Conservation (phyloP, 2,888 invertebrate genomes). For the Chironomus riparius region DNA sequence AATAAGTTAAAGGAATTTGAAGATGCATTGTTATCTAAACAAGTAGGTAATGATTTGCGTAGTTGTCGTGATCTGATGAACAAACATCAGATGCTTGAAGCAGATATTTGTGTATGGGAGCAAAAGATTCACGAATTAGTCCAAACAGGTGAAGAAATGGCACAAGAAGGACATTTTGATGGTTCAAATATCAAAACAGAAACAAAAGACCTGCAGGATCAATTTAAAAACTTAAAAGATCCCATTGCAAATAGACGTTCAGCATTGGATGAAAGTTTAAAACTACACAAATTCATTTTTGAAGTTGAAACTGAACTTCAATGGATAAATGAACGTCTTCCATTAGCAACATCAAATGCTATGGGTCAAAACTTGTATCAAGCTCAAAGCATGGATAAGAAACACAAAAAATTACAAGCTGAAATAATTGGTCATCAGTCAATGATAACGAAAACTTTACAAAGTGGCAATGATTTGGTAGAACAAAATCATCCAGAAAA, state of each 20-base stretch:
- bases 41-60: slow-evolving; percentile 80
- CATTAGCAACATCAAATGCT: slow-evolving; percentile 64
- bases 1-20: slow-evolving; percentile 80
- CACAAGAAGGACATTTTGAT: slow-evolving; percentile 91
- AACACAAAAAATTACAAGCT: slow-evolving; percentile 84
- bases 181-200: slow-evolving; percentile 73
- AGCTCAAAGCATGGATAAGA: slow-evolving; percentile 84
- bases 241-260: slow-evolving; percentile 63
- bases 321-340: slow-evolving; percentile 88
- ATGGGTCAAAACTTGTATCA: slow-evolving; percentile 82
- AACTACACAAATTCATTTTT: slow-evolving; percentile 86
- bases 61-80: slow-evolving; percentile 85
- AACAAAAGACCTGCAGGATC: slow-evolving; percentile 61
- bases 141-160: slow-evolving; percentile 78
- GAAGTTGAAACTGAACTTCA: slow-evolving; percentile 87
- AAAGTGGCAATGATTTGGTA: slow-evolving; percentile 66
- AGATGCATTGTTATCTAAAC: slow-evolving; percentile 63
- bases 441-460: slow-evolving; percentile 71
- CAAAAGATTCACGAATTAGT: slow-evolving; percentile 69
- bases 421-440: slow-evolving; percentile 83
- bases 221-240: slow-evolving; percentile 60
- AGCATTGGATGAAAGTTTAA: slow-evolving; percentile 73
- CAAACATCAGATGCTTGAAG: slow-evolving; percentile 80
- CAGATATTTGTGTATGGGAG: slow-evolving; percentile 76
- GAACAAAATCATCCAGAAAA: slow-evolving; percentile 71